Percentiles rank a stretch among this genome's conserved stretches.
Evolutionary conservation across 1,140 invertebrate species (phyloP).

Genomic region (Rhagoletis zephyria): DNA sequence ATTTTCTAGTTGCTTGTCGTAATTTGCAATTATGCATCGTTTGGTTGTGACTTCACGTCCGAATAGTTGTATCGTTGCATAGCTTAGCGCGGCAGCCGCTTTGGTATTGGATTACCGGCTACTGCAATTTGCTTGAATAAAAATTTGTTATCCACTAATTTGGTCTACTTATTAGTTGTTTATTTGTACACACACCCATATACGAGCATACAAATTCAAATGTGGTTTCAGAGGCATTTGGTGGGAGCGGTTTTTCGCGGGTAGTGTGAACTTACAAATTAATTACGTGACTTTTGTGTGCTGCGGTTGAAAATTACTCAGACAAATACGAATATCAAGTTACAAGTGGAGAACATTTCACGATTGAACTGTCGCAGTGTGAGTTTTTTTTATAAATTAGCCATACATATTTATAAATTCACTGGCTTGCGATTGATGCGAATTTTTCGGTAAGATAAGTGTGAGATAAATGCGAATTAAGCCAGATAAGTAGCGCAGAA

Average conservation of each 20-base stretch:
- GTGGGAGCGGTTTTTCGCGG: background rate
- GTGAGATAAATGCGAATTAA: no score
- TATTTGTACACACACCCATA: background rate
- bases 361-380: background rate
- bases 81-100: background rate
- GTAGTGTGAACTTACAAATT: conserved; percentile 21
- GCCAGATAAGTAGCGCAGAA: no score
- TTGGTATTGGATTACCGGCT: conserved; percentile 25
- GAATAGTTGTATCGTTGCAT: background rate
- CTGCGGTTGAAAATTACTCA: background rate
- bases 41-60: conserved; percentile 16
- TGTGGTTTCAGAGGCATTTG: background rate
- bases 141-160: background rate
- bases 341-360: background rate
- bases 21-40: conserved; percentile 40
- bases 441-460: no score
- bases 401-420: no score
- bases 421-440: no score
- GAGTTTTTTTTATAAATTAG: no score
- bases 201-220: background rate
- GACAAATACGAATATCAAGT: background rate
- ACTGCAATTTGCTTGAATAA: background rate
- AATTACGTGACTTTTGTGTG: conserved; percentile 37
- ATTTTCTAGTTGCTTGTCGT: no score
- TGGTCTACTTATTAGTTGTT: background rate